A percentile compares a stretch with the other conserved stretches of the same genome.
Evolutionary conservation across 2,113 vertebrate species (phyloP).

Genomic region (Lucifuga dentata): DNA sequence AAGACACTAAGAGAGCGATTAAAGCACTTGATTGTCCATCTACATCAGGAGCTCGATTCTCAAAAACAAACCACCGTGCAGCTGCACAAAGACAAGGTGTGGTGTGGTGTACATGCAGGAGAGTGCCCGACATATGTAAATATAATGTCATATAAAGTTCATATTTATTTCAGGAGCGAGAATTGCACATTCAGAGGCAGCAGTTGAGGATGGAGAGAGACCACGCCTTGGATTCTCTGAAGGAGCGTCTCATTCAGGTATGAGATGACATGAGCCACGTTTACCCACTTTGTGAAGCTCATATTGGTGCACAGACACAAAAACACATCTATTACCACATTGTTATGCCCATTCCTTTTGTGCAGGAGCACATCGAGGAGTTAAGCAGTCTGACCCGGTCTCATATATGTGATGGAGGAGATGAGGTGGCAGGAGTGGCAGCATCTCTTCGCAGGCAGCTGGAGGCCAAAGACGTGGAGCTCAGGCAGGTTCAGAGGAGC

Average conservation of each 20-base stretch:
- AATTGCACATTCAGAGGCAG: slow-evolving; percentile 71
- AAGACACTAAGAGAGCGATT: slow-evolving; percentile 69
- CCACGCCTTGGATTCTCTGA: slow-evolving; percentile 71
- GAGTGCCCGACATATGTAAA: neutral
- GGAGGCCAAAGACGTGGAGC: slow-evolving; percentile 78
- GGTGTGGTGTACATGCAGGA: neutral
- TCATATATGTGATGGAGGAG: slow-evolving; percentile 48
- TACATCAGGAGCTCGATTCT: slow-evolving; percentile 71
- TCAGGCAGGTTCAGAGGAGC: slow-evolving; percentile 77
- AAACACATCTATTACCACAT: neutral
- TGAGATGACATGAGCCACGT: neutral
- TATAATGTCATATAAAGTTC: neutral
- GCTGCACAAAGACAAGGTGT: slow-evolving; percentile 74
- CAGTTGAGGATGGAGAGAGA: slow-evolving; percentile 72
- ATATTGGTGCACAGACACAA: neutral
- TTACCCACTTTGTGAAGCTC: neutral
- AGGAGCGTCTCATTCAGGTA: slow-evolving; percentile 77
- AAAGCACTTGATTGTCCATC: slow-evolving; percentile 59
- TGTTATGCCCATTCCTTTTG: neutral
- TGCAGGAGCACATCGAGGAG: slow-evolving; percentile 85
- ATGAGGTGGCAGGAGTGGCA: slow-evolving; percentile 45
- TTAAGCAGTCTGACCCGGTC: slow-evolving; percentile 72
- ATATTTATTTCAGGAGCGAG: slow-evolving; percentile 70
- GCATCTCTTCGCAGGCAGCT: slow-evolving; percentile 75
- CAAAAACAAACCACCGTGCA: slow-evolving; percentile 57